Base-by-base conservation (phyloP, 2,113 vertebrate genomes). In the Numida meleagris region DNA sequence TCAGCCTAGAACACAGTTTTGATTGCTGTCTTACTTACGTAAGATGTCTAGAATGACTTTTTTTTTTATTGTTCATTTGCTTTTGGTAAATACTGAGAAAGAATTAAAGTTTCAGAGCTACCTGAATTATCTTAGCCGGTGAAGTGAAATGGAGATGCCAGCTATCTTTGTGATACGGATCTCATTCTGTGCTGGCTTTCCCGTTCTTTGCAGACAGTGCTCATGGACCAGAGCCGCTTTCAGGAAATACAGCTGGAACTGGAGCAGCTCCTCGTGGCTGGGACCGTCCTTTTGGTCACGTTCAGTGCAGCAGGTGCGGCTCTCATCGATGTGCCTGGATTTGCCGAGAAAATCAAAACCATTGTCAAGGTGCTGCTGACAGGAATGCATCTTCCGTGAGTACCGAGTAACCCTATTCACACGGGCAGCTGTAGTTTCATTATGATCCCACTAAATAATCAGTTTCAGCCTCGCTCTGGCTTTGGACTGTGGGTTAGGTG, bases 171-270 rank as follows among this genome's bases (percentile, higher is more conserved):
- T n/a, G n/a, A n/a, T n/a, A n/a, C 57, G 81, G 40, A 89, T 57
- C 53, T 46, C 10, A 1, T 40, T 46, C 25, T 83, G 3, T 95
- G 31, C 73, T 57, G 33, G 19, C 5, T 82, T 45, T 51, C 50
- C 85, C 17, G 0, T 66, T 71, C 81, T 25, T 55, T 88, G 11
- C 90, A 99, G 99, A 99, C 99, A 0, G 81, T 99, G 82, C 78
- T 99, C 66, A 99, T 99, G 99, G 99, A 99, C 95, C 98, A 99
- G 94, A 88, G 94, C 6, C 98, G 99, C 43, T 99, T 99, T 86
- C 98, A 98, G 95, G 99, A 99, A 95, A 98, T 99, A 79, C 98
- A 99, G 96, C 94, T 98, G 79, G 98, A 99, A 94, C 92, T 98
- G 59, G 98, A 98, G 72, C 97, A 97, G 20, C 96, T 99, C 17